Evolutionary conservation across 2,113 vertebrate genomes (phyloP).

Genomic region (Poeciliopsis occidentalis): DNA sequence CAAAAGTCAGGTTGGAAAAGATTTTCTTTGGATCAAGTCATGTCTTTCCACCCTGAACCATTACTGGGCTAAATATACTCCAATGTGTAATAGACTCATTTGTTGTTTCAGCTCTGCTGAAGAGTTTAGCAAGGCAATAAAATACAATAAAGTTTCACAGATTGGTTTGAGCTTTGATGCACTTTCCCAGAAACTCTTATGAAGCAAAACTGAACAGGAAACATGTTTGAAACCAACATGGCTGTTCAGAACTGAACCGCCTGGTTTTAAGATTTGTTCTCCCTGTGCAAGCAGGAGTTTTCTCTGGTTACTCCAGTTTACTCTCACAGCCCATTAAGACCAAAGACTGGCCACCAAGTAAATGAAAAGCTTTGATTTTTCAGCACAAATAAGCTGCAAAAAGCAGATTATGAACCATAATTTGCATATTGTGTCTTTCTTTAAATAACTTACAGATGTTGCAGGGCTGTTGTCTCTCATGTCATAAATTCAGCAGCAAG

Average conservation of each 20-base stretch:
- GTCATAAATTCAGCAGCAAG: not conserved
- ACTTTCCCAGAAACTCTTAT: not conserved
- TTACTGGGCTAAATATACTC: conserved; percentile 18
- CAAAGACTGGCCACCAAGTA: too few relatives aligned
- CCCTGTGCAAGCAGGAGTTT: not conserved
- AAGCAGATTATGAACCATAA: too few relatives aligned
- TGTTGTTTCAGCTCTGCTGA: not conserved
- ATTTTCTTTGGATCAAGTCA: conserved; percentile 6
- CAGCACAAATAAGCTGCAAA: too few relatives aligned
- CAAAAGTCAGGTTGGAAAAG: conserved; percentile 50
- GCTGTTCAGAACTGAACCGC: too few relatives aligned
- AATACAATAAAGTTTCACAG: not conserved
- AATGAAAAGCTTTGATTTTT: too few relatives aligned
- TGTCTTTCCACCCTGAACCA: conserved; percentile 46
- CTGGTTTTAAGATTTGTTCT: not conserved
- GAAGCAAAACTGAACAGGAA: not conserved
- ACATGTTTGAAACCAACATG: not conserved
- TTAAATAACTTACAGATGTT: too few relatives aligned
- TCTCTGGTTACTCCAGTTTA: not conserved
- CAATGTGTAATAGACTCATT: conserved; percentile 1
- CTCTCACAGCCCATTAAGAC: too few relatives aligned
- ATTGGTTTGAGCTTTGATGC: not conserved
- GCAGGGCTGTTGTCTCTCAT: too few relatives aligned
- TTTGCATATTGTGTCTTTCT: too few relatives aligned
- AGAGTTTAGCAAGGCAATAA: not conserved